Base-by-base conservation (phyloP, 2,113 vertebrate species). In the Paralichthys olivaceus region DNA sequence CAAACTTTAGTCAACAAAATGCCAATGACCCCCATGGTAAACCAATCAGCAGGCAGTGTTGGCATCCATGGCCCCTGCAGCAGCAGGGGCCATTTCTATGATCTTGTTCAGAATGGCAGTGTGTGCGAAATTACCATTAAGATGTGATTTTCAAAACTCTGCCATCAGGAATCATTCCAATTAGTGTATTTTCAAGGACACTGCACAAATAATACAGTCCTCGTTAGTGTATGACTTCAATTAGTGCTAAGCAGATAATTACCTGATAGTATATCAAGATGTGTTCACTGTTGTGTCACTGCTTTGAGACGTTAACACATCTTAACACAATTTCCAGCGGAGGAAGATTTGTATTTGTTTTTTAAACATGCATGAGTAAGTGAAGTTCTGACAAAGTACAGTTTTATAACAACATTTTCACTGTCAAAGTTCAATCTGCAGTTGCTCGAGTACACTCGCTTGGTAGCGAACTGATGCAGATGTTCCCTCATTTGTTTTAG, bases 381-480 rank as follows among this genome's bases (percentile, higher is more conserved):
- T 64, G 9, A 53, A 49, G 23, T 58, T 15, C 15, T 55, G 5
- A 51, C 14, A 29, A 34, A 43, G 15, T 17, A 40, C 2, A 7
- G 4, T 67, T 75, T 53, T 37, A 15, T 37, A 34, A 67, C 20
- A 45, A 23, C 19, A n/a, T 20, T 49, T 9, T 73, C 7, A 56
- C 23, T 70, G 55, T 70, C 63, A 72, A 59, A 80, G 72, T 62
- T 62, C 73, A 51, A 56, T 72, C 79, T 43, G 60, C 11, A 20
- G 37, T 51, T 76, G 34, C 69, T 55, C 62, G 43, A 90, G 87
- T 80, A 69, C 60, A 65, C 67, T 17, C 69, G 53, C 49, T 68
- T 71, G 88, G 90, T 80, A 77, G 75, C 66, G 54, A 82, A 85
- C 72, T 82, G 71, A 88, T 93, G 91, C 87, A 88, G 89, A 91